phyloP scores from a whole-genome alignment of 1,140 invertebrate genomes.

The Teleopsis dalmanni region DNA sequence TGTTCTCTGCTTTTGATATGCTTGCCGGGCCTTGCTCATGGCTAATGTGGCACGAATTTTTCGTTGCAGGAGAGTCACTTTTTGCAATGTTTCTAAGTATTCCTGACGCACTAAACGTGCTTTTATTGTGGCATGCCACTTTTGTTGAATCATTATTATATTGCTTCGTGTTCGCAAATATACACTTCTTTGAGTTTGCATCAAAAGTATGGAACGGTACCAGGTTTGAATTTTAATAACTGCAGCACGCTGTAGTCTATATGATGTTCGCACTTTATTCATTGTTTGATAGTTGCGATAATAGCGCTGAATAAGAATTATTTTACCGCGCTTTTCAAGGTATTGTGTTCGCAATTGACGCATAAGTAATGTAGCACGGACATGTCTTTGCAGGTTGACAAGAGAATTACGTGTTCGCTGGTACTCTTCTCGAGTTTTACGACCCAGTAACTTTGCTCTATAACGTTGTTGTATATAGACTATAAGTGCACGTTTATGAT shows the following conservation, averaged over 20 bases:
- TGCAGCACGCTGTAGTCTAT: constrained; percentile 15
- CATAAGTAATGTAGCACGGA: constrained; percentile 29
- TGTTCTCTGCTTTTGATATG: constrained; percentile 41
- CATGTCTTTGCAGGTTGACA: constrained; percentile 24
- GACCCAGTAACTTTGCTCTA: constrained; percentile 18
- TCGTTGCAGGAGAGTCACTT: constrained; percentile 39
- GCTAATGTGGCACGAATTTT: constrained; percentile 32
- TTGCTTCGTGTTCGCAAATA: constrained; percentile 23
- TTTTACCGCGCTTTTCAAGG: constrained; percentile 21
- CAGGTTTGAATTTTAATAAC: constrained; percentile 32
- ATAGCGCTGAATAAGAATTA: constrained; percentile 46
- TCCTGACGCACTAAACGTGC: constrained; percentile 20
- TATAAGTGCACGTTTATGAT: constrained; percentile 22
- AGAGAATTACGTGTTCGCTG: constrained; percentile 14
- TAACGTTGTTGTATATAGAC: constrained; percentile 29
- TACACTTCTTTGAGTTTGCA: constrained; percentile 13
- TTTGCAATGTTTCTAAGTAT: constrained; percentile 28
- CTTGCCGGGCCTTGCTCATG: constrained; percentile 18
- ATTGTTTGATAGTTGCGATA: constrained; percentile 44
- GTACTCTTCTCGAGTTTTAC: constrained; percentile 21
- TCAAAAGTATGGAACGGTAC: constrained; percentile 20
- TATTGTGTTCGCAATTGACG: constrained; percentile 14
- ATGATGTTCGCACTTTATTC: constrained; percentile 20
- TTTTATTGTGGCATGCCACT: constrained; percentile 18
- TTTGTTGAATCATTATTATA: constrained; percentile 18